These are phyloP conservation scores for Globicephala melas DNA, from an alignment of 2,113 vertebrate species.

Conservation along the genomic window DNA sequence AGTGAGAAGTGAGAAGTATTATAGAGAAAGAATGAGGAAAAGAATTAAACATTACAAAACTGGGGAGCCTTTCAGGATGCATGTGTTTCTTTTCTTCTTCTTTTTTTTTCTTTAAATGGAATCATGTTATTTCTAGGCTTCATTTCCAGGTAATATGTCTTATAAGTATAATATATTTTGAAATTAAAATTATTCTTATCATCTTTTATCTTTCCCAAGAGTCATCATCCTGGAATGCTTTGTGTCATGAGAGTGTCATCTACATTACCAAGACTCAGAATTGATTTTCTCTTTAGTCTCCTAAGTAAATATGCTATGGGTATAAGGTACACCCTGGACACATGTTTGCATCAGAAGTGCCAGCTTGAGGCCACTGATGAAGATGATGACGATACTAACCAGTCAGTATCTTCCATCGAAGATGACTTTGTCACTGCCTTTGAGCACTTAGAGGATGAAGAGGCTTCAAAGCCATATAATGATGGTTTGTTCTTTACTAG, in stretches of 20 bases:
- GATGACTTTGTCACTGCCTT: slow-evolving; percentile 99
- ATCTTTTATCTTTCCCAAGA: slow-evolving; percentile 73
- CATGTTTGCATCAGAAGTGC: slow-evolving; percentile 81
- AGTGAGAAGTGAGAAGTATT: not conserved
- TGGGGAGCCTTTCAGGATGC: not conserved
- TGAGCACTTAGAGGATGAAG: slow-evolving; percentile 96
- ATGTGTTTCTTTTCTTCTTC: not conserved
- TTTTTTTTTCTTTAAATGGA: not conserved
- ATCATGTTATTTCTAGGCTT: slow-evolving; percentile 41
- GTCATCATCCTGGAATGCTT: slow-evolving; percentile 83
- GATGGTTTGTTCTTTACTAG: slow-evolving; percentile 80
- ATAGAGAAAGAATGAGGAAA: not conserved
- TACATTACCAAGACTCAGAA: slow-evolving; percentile 83
- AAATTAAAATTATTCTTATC: slow-evolving; percentile 55
- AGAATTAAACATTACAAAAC: not conserved
- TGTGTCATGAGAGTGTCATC: slow-evolving; percentile 91
- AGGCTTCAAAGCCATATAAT: slow-evolving; percentile 79
- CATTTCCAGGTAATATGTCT: not conserved
- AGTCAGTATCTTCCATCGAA: slow-evolving; percentile 97
- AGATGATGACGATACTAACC: slow-evolving; percentile 95
- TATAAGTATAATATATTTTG: not conserved
- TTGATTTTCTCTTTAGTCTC: slow-evolving; percentile 86
- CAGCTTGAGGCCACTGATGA: slow-evolving; percentile 79
- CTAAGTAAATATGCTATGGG: slow-evolving; percentile 92
- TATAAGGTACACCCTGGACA: slow-evolving; percentile 89